Percentiles rank a stretch among this genome's conserved stretches.
These are phyloP conservation scores for Opisthocomus hoazin DNA, from an alignment of 2,113 vertebrate genomes.

Conservation along the genomic window DNA sequence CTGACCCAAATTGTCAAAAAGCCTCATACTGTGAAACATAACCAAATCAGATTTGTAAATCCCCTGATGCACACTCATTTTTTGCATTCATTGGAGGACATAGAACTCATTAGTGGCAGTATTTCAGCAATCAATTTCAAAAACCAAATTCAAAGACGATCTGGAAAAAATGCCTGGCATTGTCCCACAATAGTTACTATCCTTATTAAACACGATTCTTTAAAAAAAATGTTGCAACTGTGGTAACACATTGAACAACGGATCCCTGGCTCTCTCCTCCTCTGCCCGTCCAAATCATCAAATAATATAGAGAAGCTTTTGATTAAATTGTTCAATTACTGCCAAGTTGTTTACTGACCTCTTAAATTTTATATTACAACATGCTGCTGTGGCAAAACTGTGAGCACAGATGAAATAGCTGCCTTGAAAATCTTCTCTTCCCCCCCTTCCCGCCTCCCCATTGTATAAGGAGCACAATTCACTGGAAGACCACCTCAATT, in stretches of 20 bases:
- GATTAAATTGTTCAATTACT: not conserved
- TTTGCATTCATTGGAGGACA: not conserved
- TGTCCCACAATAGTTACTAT: not conserved
- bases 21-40: not conserved
- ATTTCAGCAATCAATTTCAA: not conserved
- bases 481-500: not conserved
- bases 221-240: not conserved
- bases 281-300: not conserved
- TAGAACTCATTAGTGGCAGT: not conserved
- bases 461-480: not conserved
- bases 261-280: not conserved
- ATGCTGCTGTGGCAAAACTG: not conserved
- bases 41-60: not conserved
- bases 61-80: not conserved
- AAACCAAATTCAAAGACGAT: not conserved
- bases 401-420: not conserved
- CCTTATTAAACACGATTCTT: not conserved
- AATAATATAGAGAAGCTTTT: not conserved
- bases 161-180: not conserved
- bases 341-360: constrained; percentile 8
- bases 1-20: not conserved
- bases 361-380: constrained; percentile 20
- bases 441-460: accelerated
- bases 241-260: not conserved
- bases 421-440: not conserved